Evolutionary conservation across 2,797 vertebrate species (phyloP).

Genomic region (Platyrinchus mystaceus): DNA sequence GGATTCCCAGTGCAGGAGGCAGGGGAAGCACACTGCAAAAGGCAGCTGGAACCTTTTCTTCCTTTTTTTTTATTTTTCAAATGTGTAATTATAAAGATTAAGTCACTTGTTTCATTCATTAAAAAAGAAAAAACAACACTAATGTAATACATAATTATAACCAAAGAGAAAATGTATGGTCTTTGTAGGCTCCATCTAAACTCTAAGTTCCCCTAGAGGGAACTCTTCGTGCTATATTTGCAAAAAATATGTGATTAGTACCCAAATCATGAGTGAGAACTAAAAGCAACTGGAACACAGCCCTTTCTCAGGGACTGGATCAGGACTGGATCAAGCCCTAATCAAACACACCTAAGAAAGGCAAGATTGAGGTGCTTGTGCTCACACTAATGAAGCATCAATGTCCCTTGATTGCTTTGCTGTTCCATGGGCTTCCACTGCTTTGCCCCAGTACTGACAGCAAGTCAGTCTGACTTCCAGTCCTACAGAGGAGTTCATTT

Average conservation of each 20-base stretch:
- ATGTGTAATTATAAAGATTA: constrained; percentile 23
- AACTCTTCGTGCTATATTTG: background rate
- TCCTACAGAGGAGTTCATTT: background rate
- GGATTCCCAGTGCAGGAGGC: constrained; percentile 10
- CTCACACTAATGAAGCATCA: background rate
- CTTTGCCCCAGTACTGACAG: background rate
- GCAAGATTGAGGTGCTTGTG: background rate
- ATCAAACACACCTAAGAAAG: background rate
- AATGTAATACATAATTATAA: background rate
- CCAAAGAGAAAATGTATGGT: background rate
- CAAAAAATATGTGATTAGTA: background rate
- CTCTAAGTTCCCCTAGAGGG: background rate
- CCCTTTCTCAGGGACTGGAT: background rate
- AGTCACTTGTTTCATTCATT: constrained; percentile 12
- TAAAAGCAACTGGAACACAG: background rate
- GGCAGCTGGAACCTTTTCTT: background rate
- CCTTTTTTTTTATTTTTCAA: background rate
- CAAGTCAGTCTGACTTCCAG: background rate
- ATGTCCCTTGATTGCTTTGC: background rate
- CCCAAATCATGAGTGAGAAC: background rate
- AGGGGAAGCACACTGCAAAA: background rate
- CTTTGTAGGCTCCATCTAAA: background rate
- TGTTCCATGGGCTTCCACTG: background rate
- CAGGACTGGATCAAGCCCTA: background rate
- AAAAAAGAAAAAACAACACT: background rate